Base-by-base conservation (phyloP, 2,888 invertebrate species). In the Deilephila elpenor region DNA sequence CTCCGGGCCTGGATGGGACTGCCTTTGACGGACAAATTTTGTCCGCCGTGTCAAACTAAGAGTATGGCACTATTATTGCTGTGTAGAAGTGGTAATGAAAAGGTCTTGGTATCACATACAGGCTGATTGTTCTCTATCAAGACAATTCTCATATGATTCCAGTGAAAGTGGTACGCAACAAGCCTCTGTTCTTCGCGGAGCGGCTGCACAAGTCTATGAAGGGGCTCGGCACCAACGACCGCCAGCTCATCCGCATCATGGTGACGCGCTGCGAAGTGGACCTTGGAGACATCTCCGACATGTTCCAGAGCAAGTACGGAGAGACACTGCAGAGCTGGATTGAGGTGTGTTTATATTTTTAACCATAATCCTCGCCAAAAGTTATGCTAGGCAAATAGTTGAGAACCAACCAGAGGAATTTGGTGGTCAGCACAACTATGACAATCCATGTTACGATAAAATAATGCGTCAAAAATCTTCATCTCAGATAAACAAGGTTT, bases 221-320 rank as follows among this genome's bases (percentile, higher is more conserved):
- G 86, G 98, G 99, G 5, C 89, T 97, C 78, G 99, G 99, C 75
- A 99, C 98, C 5, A 97, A 98, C 85, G 98, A 99, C 88, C 95
- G 96, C 71, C 97, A 97, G 82, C 95, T 99, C 79, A 98, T 98
- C 82, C 96, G 98, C 84, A 94, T 98, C 74, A 95, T 98, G 82
- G 97, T 98, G 70, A 97, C 98, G 1, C 96, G 98, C 81, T 96
- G 96, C 84, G 97, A 98, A 95, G 95, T 98, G 74, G 98, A 98
- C 89, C 96, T 98, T 95, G 96, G 95, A 0, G 98, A 98, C 83
- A 98, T 98, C 83, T 97, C 98, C 80, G 95, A 96, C 77, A 97
- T 97, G 83, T 99, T 97, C 92, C 95, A 96, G 82, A 95, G 95
- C 60, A 95, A 96, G 84, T 98, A 96, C 89, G 97, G 96, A 56